Evolutionary conservation across 2,797 vertebrate species (phyloP).

Genomic region (Acipenser ruthenus): DNA sequence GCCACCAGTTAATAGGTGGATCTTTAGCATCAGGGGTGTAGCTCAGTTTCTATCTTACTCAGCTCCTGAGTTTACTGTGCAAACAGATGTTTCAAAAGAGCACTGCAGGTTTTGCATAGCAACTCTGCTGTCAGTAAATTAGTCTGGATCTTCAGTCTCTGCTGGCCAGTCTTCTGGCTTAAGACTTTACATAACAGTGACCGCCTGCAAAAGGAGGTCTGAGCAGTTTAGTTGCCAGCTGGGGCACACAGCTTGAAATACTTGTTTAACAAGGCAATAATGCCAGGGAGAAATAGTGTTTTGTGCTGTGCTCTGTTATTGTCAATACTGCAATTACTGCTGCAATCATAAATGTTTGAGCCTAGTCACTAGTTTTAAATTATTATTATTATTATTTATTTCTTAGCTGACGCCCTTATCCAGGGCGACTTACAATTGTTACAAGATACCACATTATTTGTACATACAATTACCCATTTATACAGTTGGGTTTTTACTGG

Average conservation of each 20-base stretch:
- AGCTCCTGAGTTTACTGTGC: constrained; percentile 36
- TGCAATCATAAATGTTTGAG: neutral
- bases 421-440: too few relatives aligned
- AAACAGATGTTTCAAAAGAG: constrained; percentile 41
- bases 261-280: constrained; percentile 21
- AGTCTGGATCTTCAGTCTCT: constrained; percentile 31
- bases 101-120: constrained; percentile 23
- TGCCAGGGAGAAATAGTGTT: constrained; percentile 1
- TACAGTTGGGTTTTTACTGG: too few relatives aligned
- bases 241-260: constrained; percentile 14
- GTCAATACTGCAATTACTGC: neutral
- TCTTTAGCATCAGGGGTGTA: constrained; percentile 32
- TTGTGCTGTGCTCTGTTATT: too few relatives aligned
- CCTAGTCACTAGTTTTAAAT: neutral
- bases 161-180: constrained; percentile 24
- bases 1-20: constrained; percentile 37
- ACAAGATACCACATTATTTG: too few relatives aligned
- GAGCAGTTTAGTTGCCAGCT: constrained; percentile 10
- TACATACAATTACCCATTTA: too few relatives aligned
- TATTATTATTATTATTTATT: too few relatives aligned
- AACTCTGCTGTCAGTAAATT: constrained; percentile 33
- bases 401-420: too few relatives aligned
- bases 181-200: constrained; percentile 27
- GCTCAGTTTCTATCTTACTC: constrained; percentile 37
- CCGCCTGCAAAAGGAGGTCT: constrained; percentile 24